Percentiles rank a stretch among this genome's conserved stretches.
Evolutionary conservation across 2,113 vertebrate genomes (phyloP).

Genomic region (Melanocharis versteri): DNA sequence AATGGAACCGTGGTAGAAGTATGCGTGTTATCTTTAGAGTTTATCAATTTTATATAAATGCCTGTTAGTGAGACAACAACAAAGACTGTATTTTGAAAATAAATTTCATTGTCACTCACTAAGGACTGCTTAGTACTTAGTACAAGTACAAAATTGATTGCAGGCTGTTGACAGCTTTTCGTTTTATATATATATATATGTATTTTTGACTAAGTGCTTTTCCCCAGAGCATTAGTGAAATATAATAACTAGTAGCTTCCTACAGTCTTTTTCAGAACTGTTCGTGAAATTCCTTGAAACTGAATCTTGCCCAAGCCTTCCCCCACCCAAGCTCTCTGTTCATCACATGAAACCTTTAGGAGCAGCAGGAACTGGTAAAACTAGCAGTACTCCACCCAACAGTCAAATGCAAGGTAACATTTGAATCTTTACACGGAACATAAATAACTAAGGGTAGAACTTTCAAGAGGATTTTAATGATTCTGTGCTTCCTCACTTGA

Average conservation of each 20-base stretch:
- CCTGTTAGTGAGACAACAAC: not conserved
- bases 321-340: slow-evolving; percentile 83
- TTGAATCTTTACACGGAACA: not conserved
- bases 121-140: not conserved
- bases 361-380: slow-evolving; percentile 70
- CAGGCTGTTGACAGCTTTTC: not conserved
- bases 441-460: not conserved
- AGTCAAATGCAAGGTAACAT: slow-evolving; percentile 73
- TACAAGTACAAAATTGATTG: not conserved
- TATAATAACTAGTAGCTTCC: not conserved
- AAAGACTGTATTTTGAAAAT: not conserved
- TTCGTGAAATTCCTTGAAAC: slow-evolving; percentile 96
- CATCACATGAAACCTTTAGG: slow-evolving; percentile 83
- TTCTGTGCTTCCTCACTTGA: not conserved
- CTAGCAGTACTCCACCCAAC: not conserved
- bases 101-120: not conserved
- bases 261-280: slow-evolving; percentile 95
- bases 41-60: not conserved
- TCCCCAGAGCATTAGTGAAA: not conserved
- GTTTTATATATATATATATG: not conserved
- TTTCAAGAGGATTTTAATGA: not conserved
- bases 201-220: not conserved
- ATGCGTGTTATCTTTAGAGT: not conserved
- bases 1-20: not conserved
- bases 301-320: slow-evolving; percentile 86